phyloP scores from a whole-genome alignment of 2,888 invertebrate genomes.

The Prenolepis imparis region DNA sequence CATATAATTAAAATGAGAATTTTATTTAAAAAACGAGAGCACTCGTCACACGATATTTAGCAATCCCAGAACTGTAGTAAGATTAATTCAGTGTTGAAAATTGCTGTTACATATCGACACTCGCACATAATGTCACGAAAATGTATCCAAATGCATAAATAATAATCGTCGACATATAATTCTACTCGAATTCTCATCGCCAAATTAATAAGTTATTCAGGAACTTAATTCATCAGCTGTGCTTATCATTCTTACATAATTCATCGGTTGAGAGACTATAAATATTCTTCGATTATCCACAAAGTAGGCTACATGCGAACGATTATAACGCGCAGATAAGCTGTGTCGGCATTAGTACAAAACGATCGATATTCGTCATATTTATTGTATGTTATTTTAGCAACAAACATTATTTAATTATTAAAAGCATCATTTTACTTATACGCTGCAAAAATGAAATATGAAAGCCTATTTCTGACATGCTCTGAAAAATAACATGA shows the following conservation, averaged over 20 bases:
- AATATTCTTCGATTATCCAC: conserved; percentile 62
- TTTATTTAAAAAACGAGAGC: neutral
- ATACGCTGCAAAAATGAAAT: conserved; percentile 3
- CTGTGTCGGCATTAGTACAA: conserved; percentile 47
- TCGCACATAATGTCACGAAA: neutral
- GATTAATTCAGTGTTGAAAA: neutral
- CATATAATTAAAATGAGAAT: conserved; percentile 9
- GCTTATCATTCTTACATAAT: conserved; percentile 38
- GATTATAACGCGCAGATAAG: conserved; percentile 59
- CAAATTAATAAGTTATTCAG: conserved; percentile 34
- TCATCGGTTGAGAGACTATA: conserved; percentile 51
- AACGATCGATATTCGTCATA: conserved; percentile 64
- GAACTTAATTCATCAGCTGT: conserved; percentile 30
- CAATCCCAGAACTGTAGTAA: neutral
- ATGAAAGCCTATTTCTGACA: neutral
- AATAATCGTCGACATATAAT: conserved; percentile 1
- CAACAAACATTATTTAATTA: conserved; percentile 37
- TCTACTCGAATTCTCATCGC: neutral
- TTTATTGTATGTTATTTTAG: neutral
- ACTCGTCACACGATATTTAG: neutral
- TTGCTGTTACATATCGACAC: neutral
- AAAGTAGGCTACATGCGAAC: conserved; percentile 68
- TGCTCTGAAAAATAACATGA: conserved; percentile 14
- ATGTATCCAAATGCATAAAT: neutral
- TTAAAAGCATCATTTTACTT: conserved; percentile 14